A percentile compares a stretch with the other conserved stretches of the same genome.
Conservation (phyloP, 2,113 vertebrate species). For the Gadus chalcogrammus region DNA sequence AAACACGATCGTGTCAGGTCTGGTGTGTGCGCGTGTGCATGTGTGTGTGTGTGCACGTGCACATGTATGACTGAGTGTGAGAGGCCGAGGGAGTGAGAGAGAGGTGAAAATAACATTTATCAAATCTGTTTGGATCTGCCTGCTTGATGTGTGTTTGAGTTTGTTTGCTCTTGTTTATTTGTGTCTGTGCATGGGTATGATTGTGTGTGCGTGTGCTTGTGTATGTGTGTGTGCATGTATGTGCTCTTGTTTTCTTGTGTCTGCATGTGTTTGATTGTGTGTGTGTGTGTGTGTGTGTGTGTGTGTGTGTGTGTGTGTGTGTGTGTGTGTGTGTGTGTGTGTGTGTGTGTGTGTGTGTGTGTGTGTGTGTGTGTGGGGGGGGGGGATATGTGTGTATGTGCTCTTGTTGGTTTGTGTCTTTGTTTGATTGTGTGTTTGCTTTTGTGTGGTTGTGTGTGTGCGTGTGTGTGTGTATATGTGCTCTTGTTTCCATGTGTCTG, state of each 20-base stretch:
- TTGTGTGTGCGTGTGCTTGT: too few species aligned
- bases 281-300: constrained; percentile 1
- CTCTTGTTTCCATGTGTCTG: background rate
- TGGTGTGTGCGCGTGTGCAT: constrained; percentile 8
- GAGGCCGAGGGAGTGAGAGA: constrained; percentile 15
- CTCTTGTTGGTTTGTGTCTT: too few species aligned
- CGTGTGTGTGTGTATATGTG: too few species aligned
- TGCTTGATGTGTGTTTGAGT: background rate
- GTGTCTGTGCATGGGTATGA: constrained; percentile 11
- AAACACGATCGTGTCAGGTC: background rate
- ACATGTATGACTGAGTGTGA: constrained; percentile 11
- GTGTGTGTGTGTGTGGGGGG: background rate
- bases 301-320: constrained; percentile 11
- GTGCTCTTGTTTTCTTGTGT: too few species aligned
- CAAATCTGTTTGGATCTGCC: constrained; percentile 17
- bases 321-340: background rate
- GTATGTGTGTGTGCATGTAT: too few species aligned
- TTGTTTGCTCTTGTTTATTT: background rate
- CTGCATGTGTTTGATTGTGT: background rate
- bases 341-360: background rate
- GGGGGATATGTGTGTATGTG: background rate
- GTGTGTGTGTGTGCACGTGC: constrained; percentile 2
- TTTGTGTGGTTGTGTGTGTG: too few species aligned
- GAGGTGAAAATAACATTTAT: constrained; percentile 27
- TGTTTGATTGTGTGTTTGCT: too few species aligned